Percentiles rank a stretch among this genome's conserved stretches.
Evolutionary conservation across 2,888 invertebrate genomes (phyloP).

Genomic region (Diaprepes abbreviatus): DNA sequence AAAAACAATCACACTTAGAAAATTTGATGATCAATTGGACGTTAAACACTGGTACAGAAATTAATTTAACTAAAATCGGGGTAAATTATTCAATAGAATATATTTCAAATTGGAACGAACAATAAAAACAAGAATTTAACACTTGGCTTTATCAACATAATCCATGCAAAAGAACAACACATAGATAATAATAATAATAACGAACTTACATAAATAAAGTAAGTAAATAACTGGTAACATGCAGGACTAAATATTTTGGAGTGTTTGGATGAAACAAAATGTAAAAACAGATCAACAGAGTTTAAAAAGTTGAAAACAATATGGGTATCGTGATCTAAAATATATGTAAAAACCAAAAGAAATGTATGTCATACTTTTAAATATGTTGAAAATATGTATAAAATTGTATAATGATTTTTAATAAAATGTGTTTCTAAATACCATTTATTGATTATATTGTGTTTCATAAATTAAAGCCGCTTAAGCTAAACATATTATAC

Average conservation of each 20-base stretch:
- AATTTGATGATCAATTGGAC: too few relatives aligned
- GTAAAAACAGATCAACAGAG: too few relatives aligned
- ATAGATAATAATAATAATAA: slow-evolving; percentile 3
- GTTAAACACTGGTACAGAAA: too few relatives aligned
- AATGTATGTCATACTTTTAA: not conserved
- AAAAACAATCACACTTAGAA: too few relatives aligned
- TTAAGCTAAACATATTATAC: slow-evolving; percentile 16
- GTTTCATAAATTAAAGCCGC: slow-evolving; percentile 9
- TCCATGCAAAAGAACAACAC: slow-evolving; percentile 22
- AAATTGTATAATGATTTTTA: slow-evolving; percentile 3
- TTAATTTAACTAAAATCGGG: too few relatives aligned
- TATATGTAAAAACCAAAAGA: not conserved
- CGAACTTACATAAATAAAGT: not conserved
- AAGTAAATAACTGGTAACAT: slow-evolving; percentile 2
- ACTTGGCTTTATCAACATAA: slow-evolving; percentile 3
- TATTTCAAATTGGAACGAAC: too few relatives aligned
- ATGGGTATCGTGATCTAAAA: not conserved
- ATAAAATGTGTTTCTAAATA: slow-evolving; percentile 10
- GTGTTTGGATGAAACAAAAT: not conserved
- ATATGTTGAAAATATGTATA: not conserved
- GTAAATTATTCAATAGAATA: too few relatives aligned
- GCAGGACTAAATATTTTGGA: not conserved
- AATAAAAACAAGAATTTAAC: too few relatives aligned
- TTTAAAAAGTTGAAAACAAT: not conserved
- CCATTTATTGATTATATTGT: slow-evolving; percentile 9